Evolutionary conservation across 2,113 vertebrate genomes (phyloP), one percentile per base, ranked within the genome.

Genomic region (Callospermophilus lateralis): DNA sequence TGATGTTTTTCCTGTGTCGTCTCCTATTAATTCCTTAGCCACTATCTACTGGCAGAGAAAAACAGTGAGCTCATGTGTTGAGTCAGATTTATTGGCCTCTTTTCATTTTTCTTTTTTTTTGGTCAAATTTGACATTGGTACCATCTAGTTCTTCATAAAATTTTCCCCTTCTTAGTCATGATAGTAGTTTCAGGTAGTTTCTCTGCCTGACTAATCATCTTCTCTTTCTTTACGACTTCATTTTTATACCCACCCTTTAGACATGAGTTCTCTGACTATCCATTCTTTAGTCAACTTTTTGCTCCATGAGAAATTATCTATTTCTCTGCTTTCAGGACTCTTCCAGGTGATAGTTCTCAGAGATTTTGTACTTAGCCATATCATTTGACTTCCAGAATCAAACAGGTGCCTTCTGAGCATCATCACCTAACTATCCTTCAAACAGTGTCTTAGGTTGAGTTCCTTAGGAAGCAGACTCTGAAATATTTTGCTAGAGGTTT

Each of bases 321-420:
- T 72, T 65, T 61, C 42, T 93, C 1, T 91, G 48, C 12, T 84
- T 87, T 95, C n/a, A 63, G n/a, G 17, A 72, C 6, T 55, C 28
- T 84, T 80, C 42, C 24, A 45, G 30, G 8, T 83, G 20, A 30
- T 48, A 53, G 0, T 91, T 34, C 51, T 61, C 4, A 8, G 16
- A 51, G 55, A 34, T n/a, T 81, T 84, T 72, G 87, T 48, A 86
- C 7, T 3, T 55, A 55, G 39, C 11, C 16, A 16, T 19, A 30
- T 87, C 55, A 51, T 83, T 45, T 92, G 51, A 86, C 24, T 48
- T 78, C 24, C 70, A 92, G 68, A 91, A 68, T 89, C 84, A 86
- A 24, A 45, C 70, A 24, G 12, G 24, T 58, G 9, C 53, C 6
- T 93, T 45, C 39, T 48, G 24, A 39, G 16, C 28, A 87, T 72